Percentiles rank a stretch among this genome's conserved stretches.
Conservation (phyloP, 2,113 vertebrate genomes). For the Chaetops frenatus region DNA sequence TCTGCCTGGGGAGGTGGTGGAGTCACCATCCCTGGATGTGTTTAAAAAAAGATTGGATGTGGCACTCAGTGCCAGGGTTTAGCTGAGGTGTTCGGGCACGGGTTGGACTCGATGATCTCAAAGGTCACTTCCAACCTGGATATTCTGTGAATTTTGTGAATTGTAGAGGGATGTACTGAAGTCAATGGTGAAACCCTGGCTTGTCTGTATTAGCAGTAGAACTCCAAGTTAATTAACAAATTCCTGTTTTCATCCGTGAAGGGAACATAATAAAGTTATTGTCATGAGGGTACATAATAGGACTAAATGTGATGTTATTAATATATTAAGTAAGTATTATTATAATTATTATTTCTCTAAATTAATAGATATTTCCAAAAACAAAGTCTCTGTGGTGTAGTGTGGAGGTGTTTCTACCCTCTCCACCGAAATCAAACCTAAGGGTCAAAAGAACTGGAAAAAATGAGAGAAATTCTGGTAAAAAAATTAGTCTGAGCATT, state of each 20-base stretch:
- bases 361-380: neutral
- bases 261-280: neutral
- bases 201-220: neutral
- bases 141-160: too few species aligned
- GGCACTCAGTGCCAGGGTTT: too few species aligned
- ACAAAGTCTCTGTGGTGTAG: neutral
- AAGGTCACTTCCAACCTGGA: too few species aligned
- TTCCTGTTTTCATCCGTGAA: neutral
- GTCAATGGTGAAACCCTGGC: neutral
- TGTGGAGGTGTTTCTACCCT: neutral
- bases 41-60: too few species aligned
- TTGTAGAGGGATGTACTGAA: too few species aligned
- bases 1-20: too few species aligned
- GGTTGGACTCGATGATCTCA: too few species aligned
- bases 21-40: too few species aligned
- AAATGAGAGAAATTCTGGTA: neutral
- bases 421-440: neutral
- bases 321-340: neutral
- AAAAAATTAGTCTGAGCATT: neutral
- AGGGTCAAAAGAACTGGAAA: neutral
- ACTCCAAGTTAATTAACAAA: neutral
- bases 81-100: too few species aligned
- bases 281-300: neutral
- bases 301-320: neutral
- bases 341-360: neutral